Evolutionary conservation across 2,113 vertebrate genomes (phyloP).

Genomic region (Chaetodon trifascialis): DNA sequence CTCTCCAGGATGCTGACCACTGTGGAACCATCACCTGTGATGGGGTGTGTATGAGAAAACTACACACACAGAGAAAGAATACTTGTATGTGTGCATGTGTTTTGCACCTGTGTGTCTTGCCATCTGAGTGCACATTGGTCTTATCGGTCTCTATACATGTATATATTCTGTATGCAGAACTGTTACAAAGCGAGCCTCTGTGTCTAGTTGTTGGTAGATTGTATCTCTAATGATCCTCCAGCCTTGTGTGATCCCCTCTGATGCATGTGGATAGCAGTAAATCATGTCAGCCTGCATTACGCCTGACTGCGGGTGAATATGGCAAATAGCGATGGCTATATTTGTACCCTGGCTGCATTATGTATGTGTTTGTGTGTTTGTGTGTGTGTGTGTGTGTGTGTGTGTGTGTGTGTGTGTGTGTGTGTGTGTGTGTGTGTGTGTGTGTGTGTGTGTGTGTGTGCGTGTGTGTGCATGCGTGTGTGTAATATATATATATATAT

Average conservation of each 20-base stretch:
- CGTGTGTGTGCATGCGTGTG: no score
- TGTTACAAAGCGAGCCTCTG: constrained; percentile 18
- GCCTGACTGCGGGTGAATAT: constrained; percentile 19
- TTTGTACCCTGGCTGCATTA: constrained; percentile 41
- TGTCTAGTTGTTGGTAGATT: constrained; percentile 31
- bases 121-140: neutral
- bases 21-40: neutral
- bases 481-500: no score
- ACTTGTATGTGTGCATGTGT: neutral
- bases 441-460: no score
- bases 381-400: no score
- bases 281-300: constrained; percentile 41
- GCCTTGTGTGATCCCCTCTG: constrained; percentile 12
- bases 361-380: neutral
- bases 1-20: constrained; percentile 7
- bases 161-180: constrained; percentile 12
- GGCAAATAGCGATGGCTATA: constrained; percentile 21
- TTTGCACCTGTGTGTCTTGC: constrained; percentile 12
- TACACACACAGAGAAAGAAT: constrained; percentile 10
- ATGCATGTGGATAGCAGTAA: constrained; percentile 33
- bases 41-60: neutral
- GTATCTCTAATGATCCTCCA: constrained; percentile 52
- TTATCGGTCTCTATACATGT: neutral
- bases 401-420: no score
- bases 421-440: no score